phyloP scores from a whole-genome alignment of 2,888 invertebrate genomes.

The Hydriomena furcata region DNA sequence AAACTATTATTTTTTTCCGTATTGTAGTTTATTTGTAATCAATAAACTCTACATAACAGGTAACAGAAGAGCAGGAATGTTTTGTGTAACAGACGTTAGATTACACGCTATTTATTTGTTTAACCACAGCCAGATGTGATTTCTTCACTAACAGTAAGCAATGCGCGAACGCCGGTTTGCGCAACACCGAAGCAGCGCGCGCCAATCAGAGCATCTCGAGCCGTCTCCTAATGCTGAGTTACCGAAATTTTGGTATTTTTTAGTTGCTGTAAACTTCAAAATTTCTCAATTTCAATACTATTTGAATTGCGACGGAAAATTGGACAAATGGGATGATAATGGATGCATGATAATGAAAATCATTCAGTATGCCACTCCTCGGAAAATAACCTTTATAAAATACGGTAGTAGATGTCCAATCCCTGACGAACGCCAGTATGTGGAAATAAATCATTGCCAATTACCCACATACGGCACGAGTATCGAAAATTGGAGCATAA shows the following conservation, averaged over 20 bases:
- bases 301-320: too few relatives aligned
- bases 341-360: not conserved
- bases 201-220: conserved; percentile 72
- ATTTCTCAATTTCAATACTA: too few relatives aligned
- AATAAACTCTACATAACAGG: not conserved
- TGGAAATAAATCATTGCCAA: conserved; percentile 3
- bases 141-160: conserved; percentile 26
- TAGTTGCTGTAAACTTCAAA: conserved; percentile 3
- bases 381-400: not conserved
- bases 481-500: conserved; percentile 17
- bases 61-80: conserved; percentile 12
- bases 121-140: conserved; percentile 21
- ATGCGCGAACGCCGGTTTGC: conserved; percentile 50
- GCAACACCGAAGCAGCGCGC: conserved; percentile 53
- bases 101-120: conserved; percentile 18
- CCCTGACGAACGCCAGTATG: too few relatives aligned
- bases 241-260: conserved; percentile 40
- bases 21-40: too few relatives aligned
- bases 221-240: conserved; percentile 39
- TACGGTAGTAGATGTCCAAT: too few relatives aligned
- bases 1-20: too few relatives aligned
- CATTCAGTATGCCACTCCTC: not conserved
- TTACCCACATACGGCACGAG: conserved; percentile 3
- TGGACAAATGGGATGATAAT: not conserved
- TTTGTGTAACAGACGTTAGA: conserved; percentile 10